Evolutionary conservation across 2,113 vertebrate genomes (phyloP), one percentile per base, ranked within the genome.

Genomic region (Ictalurus furcatus): DNA sequence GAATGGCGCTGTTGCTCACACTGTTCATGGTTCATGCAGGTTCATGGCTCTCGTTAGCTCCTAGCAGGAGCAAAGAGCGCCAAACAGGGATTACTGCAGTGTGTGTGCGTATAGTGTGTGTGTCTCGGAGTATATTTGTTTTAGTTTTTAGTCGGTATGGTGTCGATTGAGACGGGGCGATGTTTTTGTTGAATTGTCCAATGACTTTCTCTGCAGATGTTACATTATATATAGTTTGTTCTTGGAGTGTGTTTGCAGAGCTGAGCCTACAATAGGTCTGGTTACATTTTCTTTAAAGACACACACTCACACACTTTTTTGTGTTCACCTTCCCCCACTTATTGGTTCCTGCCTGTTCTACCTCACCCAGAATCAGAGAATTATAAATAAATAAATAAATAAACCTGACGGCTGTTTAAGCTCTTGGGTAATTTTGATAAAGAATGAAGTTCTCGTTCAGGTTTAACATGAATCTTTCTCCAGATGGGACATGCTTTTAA

Each of bases 31-130:
- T n/a, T n/a, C n/a, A n/a, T n/a, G 40, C 80, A 86, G 58, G 56
- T 69, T 30, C 84, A 82, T 28, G 30, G 61, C 71, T 87, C 74
- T 88, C 65, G 81, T 89, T 91, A 76, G 52, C 86, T 89, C 69
- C 25, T 86, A 88, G 90, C 74, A 73, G 88, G 80, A 76, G 81
- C 4, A 61, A 34, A 19, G 40, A 16, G 71, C 0, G 81, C 88
- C 73, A 85, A 69, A 85, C 56, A 48, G 63, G 52, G 80, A 82
- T 65, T 83, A 81, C 63, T 79, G 56, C 80, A 54, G 30, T 84
- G 65, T 59, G 65, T 83, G 48, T 30, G 34, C 23, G 86, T 52
- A 40, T 87, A 17, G 34, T 83, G 63, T 76, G 56, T 76, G 54
- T 85, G 80, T 88, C 19, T 52, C 13, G 19, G 4, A 48, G 44